Percentiles rank a stretch among this genome's conserved stretches.
phyloP scores from a whole-genome alignment of 2,888 invertebrate species.

The Dendrolimus pini region DNA sequence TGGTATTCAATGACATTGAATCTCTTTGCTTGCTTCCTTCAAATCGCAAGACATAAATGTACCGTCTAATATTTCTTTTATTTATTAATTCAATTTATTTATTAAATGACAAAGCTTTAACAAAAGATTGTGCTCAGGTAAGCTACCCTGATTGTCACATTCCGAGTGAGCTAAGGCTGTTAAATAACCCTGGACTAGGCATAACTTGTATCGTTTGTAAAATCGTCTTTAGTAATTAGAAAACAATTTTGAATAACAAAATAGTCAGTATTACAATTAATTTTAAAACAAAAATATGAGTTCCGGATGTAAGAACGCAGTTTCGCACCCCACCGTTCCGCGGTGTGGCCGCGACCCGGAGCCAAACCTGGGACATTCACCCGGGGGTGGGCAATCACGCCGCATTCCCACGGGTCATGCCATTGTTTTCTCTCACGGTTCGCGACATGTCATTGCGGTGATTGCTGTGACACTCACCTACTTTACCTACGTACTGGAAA shows the following conservation, averaged over 20 bases:
- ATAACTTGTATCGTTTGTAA: too few relatives aligned
- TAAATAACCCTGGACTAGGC: too few relatives aligned
- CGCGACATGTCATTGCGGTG: constrained; percentile 64
- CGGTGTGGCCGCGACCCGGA: constrained; percentile 41
- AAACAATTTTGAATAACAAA: neutral
- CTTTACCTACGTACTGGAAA: constrained; percentile 28
- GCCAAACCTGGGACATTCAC: constrained; percentile 40
- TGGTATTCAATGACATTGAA: too few relatives aligned
- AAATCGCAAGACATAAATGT: too few relatives aligned
- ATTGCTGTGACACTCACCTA: constrained; percentile 39
- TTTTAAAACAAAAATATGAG: constrained; percentile 37
- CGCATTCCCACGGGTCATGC: constrained; percentile 56
- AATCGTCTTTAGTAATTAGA: too few relatives aligned
- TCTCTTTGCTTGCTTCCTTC: too few relatives aligned
- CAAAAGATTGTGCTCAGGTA: too few relatives aligned
- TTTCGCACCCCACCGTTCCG: constrained; percentile 70
- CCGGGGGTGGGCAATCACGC: constrained; percentile 57
- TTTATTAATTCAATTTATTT: too few relatives aligned
- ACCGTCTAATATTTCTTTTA: too few relatives aligned
- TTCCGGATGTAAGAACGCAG: constrained; percentile 53
- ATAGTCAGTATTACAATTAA: constrained; percentile 11
- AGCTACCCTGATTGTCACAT: too few relatives aligned
- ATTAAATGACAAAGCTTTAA: too few relatives aligned
- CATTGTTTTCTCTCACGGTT: constrained; percentile 67
- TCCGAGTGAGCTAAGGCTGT: too few relatives aligned